A percentile compares a stretch with the other conserved stretches of the same genome.
phyloP scores from a whole-genome alignment of 2,113 vertebrate genomes.

The Clinocottus analis region DNA sequence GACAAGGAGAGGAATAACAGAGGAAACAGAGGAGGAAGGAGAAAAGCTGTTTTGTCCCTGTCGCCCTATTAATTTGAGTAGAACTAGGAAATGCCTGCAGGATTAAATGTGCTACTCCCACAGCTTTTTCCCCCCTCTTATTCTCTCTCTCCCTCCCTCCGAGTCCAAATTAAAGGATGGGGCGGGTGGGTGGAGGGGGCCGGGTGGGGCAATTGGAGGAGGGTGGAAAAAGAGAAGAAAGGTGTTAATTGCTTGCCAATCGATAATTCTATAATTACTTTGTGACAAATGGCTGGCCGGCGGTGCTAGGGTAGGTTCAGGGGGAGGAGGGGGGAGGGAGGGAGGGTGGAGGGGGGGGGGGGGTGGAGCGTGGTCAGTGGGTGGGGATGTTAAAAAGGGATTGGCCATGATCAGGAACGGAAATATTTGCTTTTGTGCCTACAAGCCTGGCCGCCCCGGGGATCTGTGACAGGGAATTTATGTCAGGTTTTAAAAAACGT shows the following conservation, averaged over 20 bases:
- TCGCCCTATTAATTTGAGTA: constrained; percentile 83
- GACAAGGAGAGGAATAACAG: constrained; percentile 61
- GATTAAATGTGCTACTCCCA: constrained; percentile 84
- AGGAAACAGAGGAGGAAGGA: constrained; percentile 58
- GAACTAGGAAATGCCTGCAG: constrained; percentile 80
- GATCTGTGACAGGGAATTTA: constrained; percentile 84
- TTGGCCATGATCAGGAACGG: constrained; percentile 82
- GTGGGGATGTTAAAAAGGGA: constrained; percentile 79
- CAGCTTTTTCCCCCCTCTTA: constrained; percentile 26
- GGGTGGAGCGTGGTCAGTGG: constrained; percentile 63
- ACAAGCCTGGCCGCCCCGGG: constrained; percentile 76
- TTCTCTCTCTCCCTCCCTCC: constrained; percentile 62
- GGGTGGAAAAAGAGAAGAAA: constrained; percentile 74
- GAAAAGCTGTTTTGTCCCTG: constrained; percentile 80
- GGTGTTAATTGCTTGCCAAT: constrained; percentile 87
- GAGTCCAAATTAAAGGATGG: constrained; percentile 84
- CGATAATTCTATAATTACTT: constrained; percentile 90
- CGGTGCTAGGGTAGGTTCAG: constrained; percentile 73
- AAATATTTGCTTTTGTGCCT: constrained; percentile 88
- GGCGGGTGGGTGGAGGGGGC: constrained; percentile 22
- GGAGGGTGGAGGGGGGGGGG: constrained; percentile 36
- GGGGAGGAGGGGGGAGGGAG: constrained; percentile 37
- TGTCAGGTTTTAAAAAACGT: constrained; percentile 80
- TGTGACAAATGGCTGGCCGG: constrained; percentile 87
- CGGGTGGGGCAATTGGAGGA: constrained; percentile 37